These are phyloP conservation scores for Hyalella azteca DNA, from an alignment of 2,888 invertebrate genomes.

Conservation along the genomic window DNA sequence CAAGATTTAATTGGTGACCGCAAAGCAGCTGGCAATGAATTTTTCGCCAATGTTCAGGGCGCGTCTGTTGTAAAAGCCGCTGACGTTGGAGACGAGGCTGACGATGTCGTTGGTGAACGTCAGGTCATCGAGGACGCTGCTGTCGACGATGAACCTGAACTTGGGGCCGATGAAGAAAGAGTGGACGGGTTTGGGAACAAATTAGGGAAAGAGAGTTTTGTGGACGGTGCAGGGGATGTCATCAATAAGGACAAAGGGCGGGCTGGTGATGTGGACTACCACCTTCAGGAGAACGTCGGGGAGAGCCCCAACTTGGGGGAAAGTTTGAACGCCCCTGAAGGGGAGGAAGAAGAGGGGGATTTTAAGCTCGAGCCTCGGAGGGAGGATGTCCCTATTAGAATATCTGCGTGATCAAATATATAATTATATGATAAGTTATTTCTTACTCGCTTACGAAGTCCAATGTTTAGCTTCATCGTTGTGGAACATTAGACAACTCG, in stretches of 20 bases:
- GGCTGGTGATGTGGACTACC: background rate
- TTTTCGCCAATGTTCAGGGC: background rate
- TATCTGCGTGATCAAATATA: too few species aligned
- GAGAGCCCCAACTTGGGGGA: background rate
- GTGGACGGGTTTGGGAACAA: conserved; percentile 16
- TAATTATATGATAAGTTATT: too few species aligned
- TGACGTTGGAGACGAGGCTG: background rate
- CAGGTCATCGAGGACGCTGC: background rate
- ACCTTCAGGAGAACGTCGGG: background rate
- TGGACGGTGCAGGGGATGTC: background rate
- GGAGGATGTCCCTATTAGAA: too few species aligned
- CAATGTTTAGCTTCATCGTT: too few species aligned
- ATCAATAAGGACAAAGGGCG: background rate
- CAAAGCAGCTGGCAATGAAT: background rate
- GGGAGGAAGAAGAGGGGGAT: background rate
- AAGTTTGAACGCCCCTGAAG: too few species aligned
- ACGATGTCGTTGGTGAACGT: background rate
- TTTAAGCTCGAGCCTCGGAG: too few species aligned
- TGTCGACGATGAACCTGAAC: background rate
- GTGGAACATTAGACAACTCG: too few species aligned
- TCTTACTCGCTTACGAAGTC: too few species aligned
- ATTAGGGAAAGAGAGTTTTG: background rate
- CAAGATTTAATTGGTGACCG: background rate
- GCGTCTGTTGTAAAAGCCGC: background rate
- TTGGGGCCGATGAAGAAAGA: background rate